phyloP scores from a whole-genome alignment of 2,113 vertebrate species.

The Egretta garzetta region DNA sequence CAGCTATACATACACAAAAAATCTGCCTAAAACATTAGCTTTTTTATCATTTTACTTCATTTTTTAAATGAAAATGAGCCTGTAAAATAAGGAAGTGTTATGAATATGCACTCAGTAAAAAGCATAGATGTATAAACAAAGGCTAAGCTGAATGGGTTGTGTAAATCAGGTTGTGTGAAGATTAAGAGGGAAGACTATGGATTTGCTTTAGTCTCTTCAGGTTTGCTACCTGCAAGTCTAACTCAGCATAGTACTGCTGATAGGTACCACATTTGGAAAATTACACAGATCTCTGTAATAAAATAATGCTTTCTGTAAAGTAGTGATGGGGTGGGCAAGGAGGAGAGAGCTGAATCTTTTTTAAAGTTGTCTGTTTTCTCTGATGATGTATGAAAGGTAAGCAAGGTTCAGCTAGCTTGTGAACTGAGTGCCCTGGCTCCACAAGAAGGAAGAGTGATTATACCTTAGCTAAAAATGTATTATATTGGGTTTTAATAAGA shows the following conservation, averaged over 20 bases:
- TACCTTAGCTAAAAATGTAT: neutral
- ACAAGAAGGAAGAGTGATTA: neutral
- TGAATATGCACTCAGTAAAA: neutral
- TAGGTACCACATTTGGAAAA: neutral
- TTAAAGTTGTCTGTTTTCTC: neutral
- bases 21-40: neutral
- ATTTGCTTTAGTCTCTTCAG: neutral
- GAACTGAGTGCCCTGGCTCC: neutral
- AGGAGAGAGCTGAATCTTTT: neutral
- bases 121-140: neutral
- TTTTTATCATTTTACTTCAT: neutral
- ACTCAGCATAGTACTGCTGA: neutral
- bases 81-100: neutral
- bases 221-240: neutral
- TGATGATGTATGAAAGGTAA: neutral
- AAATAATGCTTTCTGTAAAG: neutral
- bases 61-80: neutral
- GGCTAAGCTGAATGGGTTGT: neutral
- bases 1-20: neutral
- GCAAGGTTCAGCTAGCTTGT: neutral
- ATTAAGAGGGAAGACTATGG: neutral
- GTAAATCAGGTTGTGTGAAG: neutral
- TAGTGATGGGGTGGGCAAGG: neutral
- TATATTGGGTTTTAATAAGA: neutral
- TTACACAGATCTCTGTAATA: neutral